phyloP scores from a whole-genome alignment of 2,888 invertebrate species.

The Lasioglossum figueresi region DNA sequence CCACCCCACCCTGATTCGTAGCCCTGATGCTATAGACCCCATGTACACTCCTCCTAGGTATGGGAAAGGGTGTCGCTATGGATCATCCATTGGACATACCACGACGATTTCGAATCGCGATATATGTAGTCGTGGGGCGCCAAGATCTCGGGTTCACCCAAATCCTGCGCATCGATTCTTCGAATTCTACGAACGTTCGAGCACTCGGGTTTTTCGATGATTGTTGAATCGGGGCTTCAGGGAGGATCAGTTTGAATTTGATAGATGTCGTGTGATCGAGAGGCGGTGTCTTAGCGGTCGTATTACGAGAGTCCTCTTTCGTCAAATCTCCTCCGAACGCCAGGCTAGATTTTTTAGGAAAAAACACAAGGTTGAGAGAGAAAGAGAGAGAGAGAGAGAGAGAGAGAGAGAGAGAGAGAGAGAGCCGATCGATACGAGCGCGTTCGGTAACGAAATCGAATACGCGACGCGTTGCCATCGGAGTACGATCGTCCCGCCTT shows the following conservation, averaged over 20 bases:
- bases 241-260: not conserved
- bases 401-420: slow-evolving; percentile 5
- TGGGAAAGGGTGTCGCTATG: not conserved
- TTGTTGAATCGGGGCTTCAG: not conserved
- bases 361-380: slow-evolving; percentile 37
- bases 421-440: slow-evolving; percentile 61
- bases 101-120: not conserved
- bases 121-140: not conserved
- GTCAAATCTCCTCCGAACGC: not conserved
- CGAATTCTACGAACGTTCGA: not conserved
- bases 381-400: slow-evolving; percentile 1
- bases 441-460: slow-evolving; percentile 64
- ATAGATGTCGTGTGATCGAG: not conserved
- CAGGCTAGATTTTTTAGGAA: slow-evolving; percentile 23
- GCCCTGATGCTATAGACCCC: not conserved
- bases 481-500: slow-evolving; percentile 53
- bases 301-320: not conserved
- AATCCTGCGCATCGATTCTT: slow-evolving; percentile 23
- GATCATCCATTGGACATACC: not conserved
- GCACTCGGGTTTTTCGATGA: not conserved
- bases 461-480: slow-evolving; percentile 53
- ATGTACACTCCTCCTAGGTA: not conserved
- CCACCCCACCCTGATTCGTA: slow-evolving; percentile 19
- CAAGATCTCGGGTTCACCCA: not conserved
- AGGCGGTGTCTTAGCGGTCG: not conserved